These are phyloP conservation scores for Anguilla japonica DNA, from an alignment of 2,113 vertebrate genomes.

Conservation along the genomic window DNA sequence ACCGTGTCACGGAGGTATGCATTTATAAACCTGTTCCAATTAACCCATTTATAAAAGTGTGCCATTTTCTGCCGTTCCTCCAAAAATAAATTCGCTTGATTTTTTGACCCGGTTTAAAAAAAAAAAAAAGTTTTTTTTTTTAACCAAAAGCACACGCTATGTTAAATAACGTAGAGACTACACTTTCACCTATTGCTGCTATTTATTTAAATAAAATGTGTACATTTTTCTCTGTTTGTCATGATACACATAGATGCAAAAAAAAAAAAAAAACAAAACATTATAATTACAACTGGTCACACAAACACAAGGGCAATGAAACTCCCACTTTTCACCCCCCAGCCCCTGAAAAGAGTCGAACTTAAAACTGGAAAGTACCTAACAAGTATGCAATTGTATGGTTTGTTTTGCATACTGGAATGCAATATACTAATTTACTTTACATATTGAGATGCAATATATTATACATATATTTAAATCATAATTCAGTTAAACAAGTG, in stretches of 20 bases:
- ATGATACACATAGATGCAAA: background rate
- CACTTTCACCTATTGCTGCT: background rate
- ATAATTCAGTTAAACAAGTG: background rate
- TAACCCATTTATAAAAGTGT: too few relatives aligned
- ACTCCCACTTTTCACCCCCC: background rate
- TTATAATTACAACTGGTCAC: background rate
- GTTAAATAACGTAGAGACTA: background rate
- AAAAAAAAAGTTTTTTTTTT: background rate
- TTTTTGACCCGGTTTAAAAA: background rate
- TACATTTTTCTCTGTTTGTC: conserved; percentile 4
- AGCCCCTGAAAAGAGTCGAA: background rate
- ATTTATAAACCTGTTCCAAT: too few relatives aligned
- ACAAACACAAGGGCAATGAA: background rate
- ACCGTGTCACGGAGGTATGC: too few relatives aligned
- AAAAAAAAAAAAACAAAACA: background rate
- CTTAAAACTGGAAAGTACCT: background rate
- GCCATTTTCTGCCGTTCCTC: too few relatives aligned
- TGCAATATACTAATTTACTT: background rate
- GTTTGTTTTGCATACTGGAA: background rate
- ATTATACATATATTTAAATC: background rate
- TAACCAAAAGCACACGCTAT: background rate
- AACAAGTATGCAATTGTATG: background rate
- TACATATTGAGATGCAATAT: conserved; percentile 1
- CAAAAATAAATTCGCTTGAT: too few relatives aligned
- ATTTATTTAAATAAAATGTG: conserved; percentile 6